phyloP scores from a whole-genome alignment of 2,797 vertebrate species.

The Eulemur rubriventer region DNA sequence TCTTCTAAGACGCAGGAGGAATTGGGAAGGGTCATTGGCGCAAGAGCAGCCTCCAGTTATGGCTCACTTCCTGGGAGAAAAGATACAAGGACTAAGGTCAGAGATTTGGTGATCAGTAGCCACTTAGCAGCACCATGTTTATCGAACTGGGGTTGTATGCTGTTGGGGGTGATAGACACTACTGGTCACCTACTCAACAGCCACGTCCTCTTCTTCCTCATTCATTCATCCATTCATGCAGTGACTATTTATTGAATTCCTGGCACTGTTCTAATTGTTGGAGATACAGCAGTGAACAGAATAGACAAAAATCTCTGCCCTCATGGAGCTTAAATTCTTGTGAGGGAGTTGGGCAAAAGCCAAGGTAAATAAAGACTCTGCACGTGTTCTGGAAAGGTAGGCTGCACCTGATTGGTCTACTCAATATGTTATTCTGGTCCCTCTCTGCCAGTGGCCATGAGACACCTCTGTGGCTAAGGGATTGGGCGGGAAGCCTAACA shows the following conservation, averaged over 20 bases:
- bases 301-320: background rate
- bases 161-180: background rate
- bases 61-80: slow-evolving; percentile 52
- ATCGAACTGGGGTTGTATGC: background rate
- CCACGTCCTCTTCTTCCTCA: background rate
- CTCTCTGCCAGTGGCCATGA: background rate
- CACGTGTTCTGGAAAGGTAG: background rate
- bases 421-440: background rate
- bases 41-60: background rate
- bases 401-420: background rate
- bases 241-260: background rate
- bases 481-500: background rate
- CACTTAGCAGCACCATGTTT: background rate
- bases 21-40: slow-evolving; percentile 29
- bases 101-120: background rate
- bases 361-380: background rate
- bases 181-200: background rate
- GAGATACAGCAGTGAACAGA: background rate
- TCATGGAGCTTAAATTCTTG: background rate
- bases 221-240: background rate
- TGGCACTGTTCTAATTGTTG: background rate
- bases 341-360: background rate
- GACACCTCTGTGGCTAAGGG: background rate
- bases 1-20: background rate
- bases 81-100: slow-evolving; percentile 59